phyloP scores from a whole-genome alignment of 2,888 invertebrate genomes.

The Archips crataeganus region DNA sequence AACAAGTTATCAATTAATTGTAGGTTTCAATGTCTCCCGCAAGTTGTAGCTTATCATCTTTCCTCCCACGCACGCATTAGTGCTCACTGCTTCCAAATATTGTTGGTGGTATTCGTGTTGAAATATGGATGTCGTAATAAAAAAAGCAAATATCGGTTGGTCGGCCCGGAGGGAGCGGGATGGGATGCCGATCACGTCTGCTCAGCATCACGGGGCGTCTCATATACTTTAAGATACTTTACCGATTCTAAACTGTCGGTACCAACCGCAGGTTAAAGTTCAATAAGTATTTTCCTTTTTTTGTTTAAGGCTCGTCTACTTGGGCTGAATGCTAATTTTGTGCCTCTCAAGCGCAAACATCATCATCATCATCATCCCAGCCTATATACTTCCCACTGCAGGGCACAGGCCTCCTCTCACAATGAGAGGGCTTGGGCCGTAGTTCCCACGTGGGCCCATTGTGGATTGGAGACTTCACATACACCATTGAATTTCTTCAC shows the following conservation, averaged over 20 bases:
- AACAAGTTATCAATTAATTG: constrained; percentile 55
- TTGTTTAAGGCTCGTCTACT: constrained; percentile 50
- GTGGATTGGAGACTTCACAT: no score
- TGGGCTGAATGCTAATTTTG: constrained; percentile 49
- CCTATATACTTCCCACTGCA: no score
- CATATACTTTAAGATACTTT: constrained; percentile 59
- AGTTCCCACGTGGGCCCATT: no score
- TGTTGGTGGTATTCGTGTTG: constrained; percentile 76
- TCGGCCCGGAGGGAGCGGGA: constrained; percentile 62
- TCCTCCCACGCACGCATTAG: constrained; percentile 78
- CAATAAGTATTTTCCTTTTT: constrained; percentile 53
- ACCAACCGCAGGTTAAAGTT: constrained; percentile 58
- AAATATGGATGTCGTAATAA: constrained; percentile 82
- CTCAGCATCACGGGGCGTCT: constrained; percentile 58
- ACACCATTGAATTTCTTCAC: no score
- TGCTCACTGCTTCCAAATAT: constrained; percentile 76
- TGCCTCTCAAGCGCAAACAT: constrained; percentile 34
- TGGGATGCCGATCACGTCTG: constrained; percentile 73
- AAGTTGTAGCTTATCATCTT: constrained; percentile 63
- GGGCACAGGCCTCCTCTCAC: no score
- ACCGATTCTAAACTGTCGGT: constrained; percentile 60
- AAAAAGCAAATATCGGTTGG: constrained; percentile 75
- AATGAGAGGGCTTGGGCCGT: no score
- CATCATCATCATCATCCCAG: background rate
- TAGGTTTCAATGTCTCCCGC: constrained; percentile 62